These are phyloP conservation scores for Ormyrus thymus DNA, from an alignment of 2,888 invertebrate genomes.

Conservation along the genomic window DNA sequence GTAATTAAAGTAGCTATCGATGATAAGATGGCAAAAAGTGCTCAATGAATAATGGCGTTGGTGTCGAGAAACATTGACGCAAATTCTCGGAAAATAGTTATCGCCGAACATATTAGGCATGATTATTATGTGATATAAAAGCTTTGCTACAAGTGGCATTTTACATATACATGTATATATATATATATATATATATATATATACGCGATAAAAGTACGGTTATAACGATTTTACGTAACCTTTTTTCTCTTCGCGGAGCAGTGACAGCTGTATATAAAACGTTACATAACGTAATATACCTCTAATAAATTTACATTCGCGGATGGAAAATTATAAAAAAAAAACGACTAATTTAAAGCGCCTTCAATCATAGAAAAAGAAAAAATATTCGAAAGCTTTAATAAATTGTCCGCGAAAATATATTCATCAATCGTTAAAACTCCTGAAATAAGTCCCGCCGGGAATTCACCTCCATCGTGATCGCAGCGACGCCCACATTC, in stretches of 20 bases:
- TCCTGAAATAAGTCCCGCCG: not conserved
- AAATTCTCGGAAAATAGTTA: constrained; percentile 12
- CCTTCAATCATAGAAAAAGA: too few species aligned
- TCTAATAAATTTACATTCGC: not conserved
- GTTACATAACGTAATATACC: constrained; percentile 22
- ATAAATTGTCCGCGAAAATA: not conserved
- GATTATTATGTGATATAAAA: constrained; percentile 39
- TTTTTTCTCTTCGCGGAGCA: constrained; percentile 36
- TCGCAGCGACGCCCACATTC: constrained; percentile 12
- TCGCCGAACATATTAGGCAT: constrained; percentile 23
- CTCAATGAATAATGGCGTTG: constrained; percentile 5
- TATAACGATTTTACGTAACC: constrained; percentile 51
- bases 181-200: not conserved
- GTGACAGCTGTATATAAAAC: constrained; percentile 34
- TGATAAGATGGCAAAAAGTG: not conserved
- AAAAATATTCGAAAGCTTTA: not conserved
- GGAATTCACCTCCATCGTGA: not conserved
- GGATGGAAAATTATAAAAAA: not conserved
- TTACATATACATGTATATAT: not conserved
- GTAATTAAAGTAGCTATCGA: not conserved
- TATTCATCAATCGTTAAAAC: not conserved
- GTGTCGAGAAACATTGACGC: not conserved
- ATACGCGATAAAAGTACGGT: constrained; percentile 32
- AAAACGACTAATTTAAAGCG: too few species aligned
- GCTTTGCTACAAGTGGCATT: constrained; percentile 17